A percentile compares a stretch with the other conserved stretches of the same genome.
These are phyloP conservation scores for Drosophila birchii DNA, from an alignment of 2,888 invertebrate species.

Conservation along the genomic window DNA sequence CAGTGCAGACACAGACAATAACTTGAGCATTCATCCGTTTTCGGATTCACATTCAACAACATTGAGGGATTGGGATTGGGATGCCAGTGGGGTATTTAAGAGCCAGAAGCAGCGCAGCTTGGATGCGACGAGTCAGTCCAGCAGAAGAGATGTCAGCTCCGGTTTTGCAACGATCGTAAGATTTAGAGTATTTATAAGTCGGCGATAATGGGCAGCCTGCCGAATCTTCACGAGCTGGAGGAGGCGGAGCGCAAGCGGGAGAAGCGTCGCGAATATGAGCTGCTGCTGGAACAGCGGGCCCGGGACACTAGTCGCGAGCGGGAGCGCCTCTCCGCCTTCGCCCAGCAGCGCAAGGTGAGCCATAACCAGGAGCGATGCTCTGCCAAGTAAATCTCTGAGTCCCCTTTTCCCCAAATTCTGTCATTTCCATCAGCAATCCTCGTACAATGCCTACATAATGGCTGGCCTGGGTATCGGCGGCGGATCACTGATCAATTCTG, in stretches of 20 bases:
- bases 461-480: slow-evolving; percentile 81
- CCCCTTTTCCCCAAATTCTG: too few species aligned
- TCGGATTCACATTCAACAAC: slow-evolving; percentile 5
- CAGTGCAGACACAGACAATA: slow-evolving; percentile 10
- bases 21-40: neutral
- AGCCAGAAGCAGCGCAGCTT: slow-evolving; percentile 2
- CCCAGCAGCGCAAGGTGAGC: slow-evolving; percentile 82
- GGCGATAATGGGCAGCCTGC: slow-evolving; percentile 87
- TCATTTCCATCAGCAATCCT: slow-evolving; percentile 67
- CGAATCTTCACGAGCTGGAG: slow-evolving; percentile 88
- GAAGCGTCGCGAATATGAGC: slow-evolving; percentile 81
- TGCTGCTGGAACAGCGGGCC: slow-evolving; percentile 79
- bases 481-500: slow-evolving; percentile 64
- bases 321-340: slow-evolving; percentile 78
- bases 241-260: slow-evolving; percentile 83
- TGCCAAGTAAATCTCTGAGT: neutral
- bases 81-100: slow-evolving; percentile 9
- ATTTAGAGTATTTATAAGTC: slow-evolving; percentile 4
- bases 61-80: neutral
- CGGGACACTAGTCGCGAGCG: slow-evolving; percentile 82
- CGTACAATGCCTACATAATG: slow-evolving; percentile 80
- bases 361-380: too few species aligned
- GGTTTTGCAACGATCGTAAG: slow-evolving; percentile 15
- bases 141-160: slow-evolving; percentile 6
- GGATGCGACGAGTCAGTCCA: neutral